phyloP scores from a whole-genome alignment of 92 coral and sea anemone species.

The Palythoa caribaeorum region DNA sequence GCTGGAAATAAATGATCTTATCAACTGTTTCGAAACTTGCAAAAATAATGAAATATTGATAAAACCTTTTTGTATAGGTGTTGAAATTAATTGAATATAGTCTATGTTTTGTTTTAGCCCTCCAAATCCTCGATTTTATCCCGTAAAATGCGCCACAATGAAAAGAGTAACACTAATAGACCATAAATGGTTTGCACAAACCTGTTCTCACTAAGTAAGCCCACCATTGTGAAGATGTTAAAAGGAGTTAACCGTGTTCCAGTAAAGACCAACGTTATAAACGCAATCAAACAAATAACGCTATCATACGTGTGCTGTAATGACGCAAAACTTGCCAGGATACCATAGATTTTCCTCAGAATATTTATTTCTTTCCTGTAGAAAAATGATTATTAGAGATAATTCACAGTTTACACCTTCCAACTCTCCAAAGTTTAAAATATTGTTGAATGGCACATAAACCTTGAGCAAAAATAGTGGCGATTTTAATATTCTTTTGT shows the following conservation, averaged over 20 bases:
- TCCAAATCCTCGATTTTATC: no score
- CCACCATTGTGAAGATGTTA: conserved; percentile 93
- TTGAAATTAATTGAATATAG: no score
- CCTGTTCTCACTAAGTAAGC: conserved; percentile 87
- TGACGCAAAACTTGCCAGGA: conserved; percentile 89
- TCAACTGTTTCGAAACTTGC: no score
- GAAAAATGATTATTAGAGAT: background rate
- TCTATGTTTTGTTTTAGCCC: no score
- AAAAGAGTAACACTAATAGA: background rate
- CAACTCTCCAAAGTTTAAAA: no score
- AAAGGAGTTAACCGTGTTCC: conserved; percentile 90
- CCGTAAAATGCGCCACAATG: no score
- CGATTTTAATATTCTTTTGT: no score
- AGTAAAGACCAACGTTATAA: conserved; percentile 86
- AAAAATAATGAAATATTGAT: no score
- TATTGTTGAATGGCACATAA: no score
- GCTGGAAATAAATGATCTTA: no score
- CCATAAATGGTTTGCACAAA: background rate
- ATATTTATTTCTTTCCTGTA: conserved; percentile 73
- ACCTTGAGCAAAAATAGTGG: no score
- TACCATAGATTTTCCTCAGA: conserved; percentile 84
- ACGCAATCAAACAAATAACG: conserved; percentile 90
- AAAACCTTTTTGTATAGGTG: no score
- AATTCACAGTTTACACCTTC: background rate
- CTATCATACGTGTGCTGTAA: conserved; percentile 91